Evolutionary conservation across 2,797 vertebrate species (phyloP).

Genomic region (Etheostoma nigrum): DNA sequence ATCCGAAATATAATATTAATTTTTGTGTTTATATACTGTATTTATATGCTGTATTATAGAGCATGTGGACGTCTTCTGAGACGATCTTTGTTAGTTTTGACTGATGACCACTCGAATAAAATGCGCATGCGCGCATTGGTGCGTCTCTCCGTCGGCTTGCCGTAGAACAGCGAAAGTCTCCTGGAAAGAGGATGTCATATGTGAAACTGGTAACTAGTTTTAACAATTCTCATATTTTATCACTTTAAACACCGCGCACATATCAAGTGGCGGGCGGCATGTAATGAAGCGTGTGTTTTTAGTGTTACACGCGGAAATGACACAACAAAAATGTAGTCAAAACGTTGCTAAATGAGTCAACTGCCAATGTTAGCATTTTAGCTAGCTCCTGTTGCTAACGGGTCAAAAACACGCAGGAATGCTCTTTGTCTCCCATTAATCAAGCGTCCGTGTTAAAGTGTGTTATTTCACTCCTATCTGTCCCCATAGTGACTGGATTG

Average conservation of each 20-base stretch:
- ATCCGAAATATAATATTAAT: too few relatives aligned
- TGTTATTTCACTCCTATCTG: accelerated
- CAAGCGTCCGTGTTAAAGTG: too few relatives aligned
- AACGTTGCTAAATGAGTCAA: not conserved
- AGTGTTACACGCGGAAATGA: accelerated
- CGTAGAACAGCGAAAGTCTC: constrained; percentile 59
- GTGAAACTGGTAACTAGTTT: constrained; percentile 64
- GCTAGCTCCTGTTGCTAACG: constrained; percentile 37
- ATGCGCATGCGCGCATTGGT: constrained; percentile 15
- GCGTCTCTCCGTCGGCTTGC: constrained; percentile 12
- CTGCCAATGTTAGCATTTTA: constrained; percentile 47
- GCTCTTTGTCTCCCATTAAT: too few relatives aligned
- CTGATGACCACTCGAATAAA: not conserved
- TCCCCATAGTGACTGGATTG: too few relatives aligned
- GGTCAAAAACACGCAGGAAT: not conserved
- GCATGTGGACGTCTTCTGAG: too few relatives aligned
- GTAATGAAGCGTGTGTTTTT: accelerated
- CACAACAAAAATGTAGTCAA: not conserved
- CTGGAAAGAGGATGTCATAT: constrained; percentile 58
- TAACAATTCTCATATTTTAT: accelerated
- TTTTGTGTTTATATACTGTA: too few relatives aligned
- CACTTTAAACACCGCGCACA: accelerated
- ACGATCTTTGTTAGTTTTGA: too few relatives aligned
- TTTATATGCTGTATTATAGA: too few relatives aligned
- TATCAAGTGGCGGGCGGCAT: accelerated